Evolutionary conservation across 2,797 vertebrate genomes (phyloP).

Genomic region (Tauraco hartlaubi): DNA sequence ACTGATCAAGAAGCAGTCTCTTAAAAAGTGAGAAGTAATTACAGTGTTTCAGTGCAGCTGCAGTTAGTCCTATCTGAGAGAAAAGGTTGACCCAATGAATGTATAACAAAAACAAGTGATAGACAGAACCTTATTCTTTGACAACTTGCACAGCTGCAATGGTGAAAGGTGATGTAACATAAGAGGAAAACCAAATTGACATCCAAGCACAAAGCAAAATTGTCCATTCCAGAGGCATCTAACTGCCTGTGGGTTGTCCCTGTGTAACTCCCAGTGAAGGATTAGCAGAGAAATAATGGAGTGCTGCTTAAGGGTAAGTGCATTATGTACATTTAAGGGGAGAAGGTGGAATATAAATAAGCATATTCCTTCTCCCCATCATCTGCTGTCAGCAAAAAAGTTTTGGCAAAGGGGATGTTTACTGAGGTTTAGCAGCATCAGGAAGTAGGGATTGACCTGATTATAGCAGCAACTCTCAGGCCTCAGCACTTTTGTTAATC

Average conservation of each 20-base stretch:
- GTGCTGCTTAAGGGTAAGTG: background rate
- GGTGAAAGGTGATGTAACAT: background rate
- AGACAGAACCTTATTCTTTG: background rate
- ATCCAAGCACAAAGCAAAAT: background rate
- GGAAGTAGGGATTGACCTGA: slow-evolving; percentile 1
- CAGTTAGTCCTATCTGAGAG: background rate
- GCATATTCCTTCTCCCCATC: background rate
- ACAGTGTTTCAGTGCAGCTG: background rate
- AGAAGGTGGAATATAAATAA: background rate
- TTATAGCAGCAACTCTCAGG: background rate
- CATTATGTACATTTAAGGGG: background rate
- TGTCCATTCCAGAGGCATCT: background rate
- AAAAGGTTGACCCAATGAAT: background rate
- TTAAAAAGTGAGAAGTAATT: background rate
- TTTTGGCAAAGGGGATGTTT: background rate
- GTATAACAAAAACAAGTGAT: background rate
- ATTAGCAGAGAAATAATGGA: background rate
- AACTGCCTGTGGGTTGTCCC: background rate
- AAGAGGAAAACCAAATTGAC: background rate
- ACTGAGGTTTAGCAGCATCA: background rate
- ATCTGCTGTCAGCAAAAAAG: background rate
- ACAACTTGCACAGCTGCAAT: background rate
- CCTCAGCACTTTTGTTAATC: slow-evolving; percentile 32
- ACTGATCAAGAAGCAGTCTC: background rate
- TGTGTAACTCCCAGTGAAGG: background rate